Evolutionary conservation across 2,888 invertebrate species (phyloP), one percentile per base, ranked within the genome.

Genomic region (Parthenolecanium corni): DNA sequence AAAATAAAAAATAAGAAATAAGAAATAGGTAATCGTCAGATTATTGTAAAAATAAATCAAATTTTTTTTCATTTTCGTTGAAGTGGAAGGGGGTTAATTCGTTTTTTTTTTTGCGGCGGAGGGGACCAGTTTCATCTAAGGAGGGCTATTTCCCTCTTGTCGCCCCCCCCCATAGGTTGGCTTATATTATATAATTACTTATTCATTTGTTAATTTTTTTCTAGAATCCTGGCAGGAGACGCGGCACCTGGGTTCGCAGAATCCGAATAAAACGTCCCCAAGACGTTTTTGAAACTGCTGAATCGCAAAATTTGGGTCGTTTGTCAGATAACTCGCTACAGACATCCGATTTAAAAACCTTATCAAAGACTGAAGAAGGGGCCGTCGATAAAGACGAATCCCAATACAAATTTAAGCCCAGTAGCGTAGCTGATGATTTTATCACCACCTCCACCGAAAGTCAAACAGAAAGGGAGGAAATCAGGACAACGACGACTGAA

Each of bases 231-330:
- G 52, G 64, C 2, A 74, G 78, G 64, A 79, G 84, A 65, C 80
- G 84, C 66, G 85, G 87, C 57, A 82, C 83, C 69, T 86, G 88
- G 82, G 85, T 85, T 69, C 80, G 84, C 67, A 52, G 65, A 18
- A 81, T 86, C 0, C 82, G 83, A 67, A 81, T 82, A 24, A 77
- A 78, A 51, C 68, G 69, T 25, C 79, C 80, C 3, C 70, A 68
- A 18, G 89, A 88, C 72, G 79, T 81, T 23, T 82, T 89, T 56
- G 87, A 87, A 70, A 80, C 81, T 0, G 87, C 89, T 0, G 89
- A 89, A 72, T 87, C 88, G 0, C 89, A 89, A 73, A 83, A 83
- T 70, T 79, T 85, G 31, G 83, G 68, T n/a, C 67, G 66, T 6
- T 49, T 69, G 1, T 66, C 69, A 31, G 68, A 66, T 5, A 69